These are phyloP conservation scores for Rutpela maculata DNA, from an alignment of 2,888 invertebrate species.

Conservation along the genomic window DNA sequence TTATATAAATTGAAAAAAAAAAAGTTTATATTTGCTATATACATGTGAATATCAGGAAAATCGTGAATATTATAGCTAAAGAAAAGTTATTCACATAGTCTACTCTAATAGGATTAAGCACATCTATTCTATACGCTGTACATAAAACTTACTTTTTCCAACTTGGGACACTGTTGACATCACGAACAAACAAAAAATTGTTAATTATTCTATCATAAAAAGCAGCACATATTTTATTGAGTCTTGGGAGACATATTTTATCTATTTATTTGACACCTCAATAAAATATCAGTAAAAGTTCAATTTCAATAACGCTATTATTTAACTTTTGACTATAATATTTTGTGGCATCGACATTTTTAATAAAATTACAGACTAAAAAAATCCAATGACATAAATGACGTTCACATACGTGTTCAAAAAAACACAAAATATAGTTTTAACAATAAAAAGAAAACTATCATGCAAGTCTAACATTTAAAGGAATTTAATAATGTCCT, in stretches of 20 bases:
- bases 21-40: conserved; percentile 17
- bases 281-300: conserved; percentile 13
- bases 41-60: conserved; percentile 20
- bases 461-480: too few species aligned
- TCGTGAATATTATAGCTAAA: conserved; percentile 6
- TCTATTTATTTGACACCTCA: background rate
- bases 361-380: too few species aligned
- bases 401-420: too few species aligned
- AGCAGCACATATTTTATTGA: conserved; percentile 1
- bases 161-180: conserved; percentile 70
- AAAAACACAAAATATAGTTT: too few species aligned
- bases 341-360: too few species aligned
- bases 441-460: too few species aligned
- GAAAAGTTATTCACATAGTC: conserved; percentile 28
- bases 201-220: conserved; percentile 53
- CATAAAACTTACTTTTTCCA: conserved; percentile 73
- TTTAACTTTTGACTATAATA: background rate
- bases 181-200: conserved; percentile 63
- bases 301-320: background rate
- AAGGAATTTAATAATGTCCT: too few species aligned
- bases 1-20: background rate
- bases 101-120: conserved; percentile 35
- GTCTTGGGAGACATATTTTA: background rate
- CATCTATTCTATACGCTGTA: conserved; percentile 41
- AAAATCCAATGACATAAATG: too few species aligned